Base-by-base conservation (phyloP, 2,113 vertebrate genomes). In the Mionectes macconnelli region DNA sequence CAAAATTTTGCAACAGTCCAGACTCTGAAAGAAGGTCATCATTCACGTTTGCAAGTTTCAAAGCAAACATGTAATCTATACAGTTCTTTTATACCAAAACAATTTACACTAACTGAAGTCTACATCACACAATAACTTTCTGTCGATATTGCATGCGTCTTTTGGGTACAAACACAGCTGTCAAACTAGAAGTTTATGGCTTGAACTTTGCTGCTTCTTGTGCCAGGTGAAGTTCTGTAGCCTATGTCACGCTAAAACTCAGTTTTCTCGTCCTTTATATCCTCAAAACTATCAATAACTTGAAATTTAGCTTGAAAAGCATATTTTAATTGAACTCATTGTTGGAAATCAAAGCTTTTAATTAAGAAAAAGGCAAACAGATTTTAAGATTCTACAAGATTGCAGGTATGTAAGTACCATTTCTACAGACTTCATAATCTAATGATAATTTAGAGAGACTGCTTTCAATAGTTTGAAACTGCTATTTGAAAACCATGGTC, bases 131-230 rank as follows among this genome's bases (percentile, higher is more conserved):
- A 57, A 16, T 1, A 2, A 17, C 63, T n/a, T 87, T 79, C 70
- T 40, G 31, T 63, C 0, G 0, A 50, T 64, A 77, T 1, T 15
- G 5, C 47, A 40, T 0, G 0, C 39, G 25, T 70, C 37, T 74
- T 87, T 74, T 13, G 7, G 30, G 15, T 39, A 60, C 8, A 44
- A 83, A 62, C 45, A 47, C 18, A 62, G 31, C 31, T 4, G 2
- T 15, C 6, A 1, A 72, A 84, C 22, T 53, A 50, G 9, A 87
- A 87, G 17, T 6, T 49, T 21, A 28, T 8, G 19, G 30, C 30
- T 83, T 67, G 50, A 84, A 74, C 30, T 37, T 62, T 59, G 39
- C 21, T 79, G 44, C 24, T 60, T 16, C 45, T 87, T 59, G 15
- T 30, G 25, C 21, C 47, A 50, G 31, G 13, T 80, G 30, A 79